Evolutionary conservation across 1,140 invertebrate genomes (phyloP).

Genomic region (Solenopsis fugax): DNA sequence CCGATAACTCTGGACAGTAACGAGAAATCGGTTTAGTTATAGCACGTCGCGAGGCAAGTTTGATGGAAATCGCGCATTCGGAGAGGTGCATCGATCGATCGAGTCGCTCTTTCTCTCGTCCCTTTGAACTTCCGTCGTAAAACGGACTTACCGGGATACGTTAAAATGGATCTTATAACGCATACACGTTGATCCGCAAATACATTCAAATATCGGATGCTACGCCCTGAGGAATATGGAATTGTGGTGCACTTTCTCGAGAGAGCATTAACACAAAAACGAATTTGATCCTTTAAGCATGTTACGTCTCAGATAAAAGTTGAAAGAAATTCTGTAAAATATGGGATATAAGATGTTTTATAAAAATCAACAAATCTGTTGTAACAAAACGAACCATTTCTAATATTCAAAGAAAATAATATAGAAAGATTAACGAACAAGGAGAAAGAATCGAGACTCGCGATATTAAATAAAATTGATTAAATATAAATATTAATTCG

Average conservation of each 20-base stretch:
- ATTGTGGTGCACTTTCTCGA: background rate
- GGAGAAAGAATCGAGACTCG: background rate
- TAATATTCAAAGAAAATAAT: background rate
- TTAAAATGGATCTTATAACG: constrained; percentile 51
- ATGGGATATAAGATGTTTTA: background rate
- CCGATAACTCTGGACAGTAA: constrained; percentile 48
- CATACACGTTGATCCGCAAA: constrained; percentile 29
- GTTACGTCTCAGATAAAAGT: background rate
- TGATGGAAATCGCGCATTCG: constrained; percentile 34
- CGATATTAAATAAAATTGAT: background rate
- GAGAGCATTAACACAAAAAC: constrained; percentile 15
- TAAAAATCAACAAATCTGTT: too few relatives aligned
- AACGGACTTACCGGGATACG: constrained; percentile 29
- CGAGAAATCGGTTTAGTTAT: constrained; percentile 48
- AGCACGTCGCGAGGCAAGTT: constrained; percentile 1
- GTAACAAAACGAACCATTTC: background rate
- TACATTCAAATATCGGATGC: constrained; percentile 14
- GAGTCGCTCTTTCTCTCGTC: constrained; percentile 29
- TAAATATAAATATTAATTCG: background rate
- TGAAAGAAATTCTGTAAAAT: background rate
- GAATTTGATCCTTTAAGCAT: background rate
- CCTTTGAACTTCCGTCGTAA: constrained; percentile 47
- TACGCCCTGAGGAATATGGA: background rate
- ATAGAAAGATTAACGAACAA: background rate
- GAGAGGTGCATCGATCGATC: constrained; percentile 20